Base-by-base conservation (phyloP, 53 echinoderm and acorn worm species). In the Holothuria scabra region DNA sequence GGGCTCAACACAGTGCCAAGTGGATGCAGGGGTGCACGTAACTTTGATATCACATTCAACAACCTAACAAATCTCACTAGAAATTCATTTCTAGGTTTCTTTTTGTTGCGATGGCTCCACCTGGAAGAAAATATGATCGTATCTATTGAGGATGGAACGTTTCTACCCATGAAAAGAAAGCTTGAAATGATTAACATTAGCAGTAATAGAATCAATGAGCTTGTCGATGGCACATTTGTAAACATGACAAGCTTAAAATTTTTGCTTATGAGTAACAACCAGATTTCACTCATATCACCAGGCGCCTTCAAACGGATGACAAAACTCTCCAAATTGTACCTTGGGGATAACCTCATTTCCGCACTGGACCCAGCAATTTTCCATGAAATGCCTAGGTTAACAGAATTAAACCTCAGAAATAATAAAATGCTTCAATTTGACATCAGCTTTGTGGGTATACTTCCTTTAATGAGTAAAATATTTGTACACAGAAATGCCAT, bases 401-500 rank as follows among this genome's bases (percentile, higher is more conserved):
- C n/a, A 6, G 86, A 87, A 58, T 60, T 94, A 2, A 87, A 94
- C 48, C 12, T 92, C 9, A 78, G 83, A 38, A 65, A 88, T 25
- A 93, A 93, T 60, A 56, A 46, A 3, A 82, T 93, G 22, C 12
- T 23, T 0, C 23, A 30, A 23, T 24, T 93, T 19, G 78, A 88
- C 26, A 64, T 69, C n/a, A 46, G 65, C 12, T 82, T 88, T 41
- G 71, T 90, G 63, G 32, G 56, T 24, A 24, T 33, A 29, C 19
- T 90, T 41, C 10, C 9, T 12, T 59, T 58, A 9, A 46, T 93
- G 24, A 33, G 70, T 44, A 71, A 67, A 20, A 59, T 93, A 26
- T 61, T 83, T 32, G 41, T 90, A 26, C 85, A 90, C 2, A 83
- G 83, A 21, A 93, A 93, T 60, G 32, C 65, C 16, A 83, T 93